Evolutionary conservation across 1,140 invertebrate genomes (phyloP).

Genomic region (Halictus rubicundus): DNA sequence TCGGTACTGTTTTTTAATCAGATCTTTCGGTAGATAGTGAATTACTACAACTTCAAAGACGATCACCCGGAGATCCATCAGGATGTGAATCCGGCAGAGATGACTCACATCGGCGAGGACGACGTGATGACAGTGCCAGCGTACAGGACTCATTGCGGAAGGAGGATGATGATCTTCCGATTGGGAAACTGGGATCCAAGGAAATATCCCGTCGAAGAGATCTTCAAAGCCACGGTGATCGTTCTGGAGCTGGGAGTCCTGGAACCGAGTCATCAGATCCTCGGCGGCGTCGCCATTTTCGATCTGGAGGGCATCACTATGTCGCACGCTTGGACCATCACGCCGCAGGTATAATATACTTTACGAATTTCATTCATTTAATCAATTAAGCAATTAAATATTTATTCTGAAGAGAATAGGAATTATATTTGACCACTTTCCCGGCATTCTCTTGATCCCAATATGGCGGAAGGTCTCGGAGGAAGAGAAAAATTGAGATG

Average conservation of each 20-base stretch:
- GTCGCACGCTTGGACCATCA: constrained; percentile 87
- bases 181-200: constrained; percentile 88
- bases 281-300: constrained; percentile 88
- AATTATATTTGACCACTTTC: too few relatives aligned
- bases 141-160: constrained; percentile 86
- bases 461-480: too few relatives aligned
- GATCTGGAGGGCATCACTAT: constrained; percentile 87
- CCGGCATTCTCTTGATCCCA: too few relatives aligned
- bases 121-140: constrained; percentile 87
- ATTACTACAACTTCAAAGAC: constrained; percentile 88
- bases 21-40: constrained; percentile 83
- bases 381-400: too few relatives aligned
- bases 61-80: constrained; percentile 86
- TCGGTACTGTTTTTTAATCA: constrained; percentile 46
- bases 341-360: constrained; percentile 80
- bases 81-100: constrained; percentile 84
- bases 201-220: constrained; percentile 84
- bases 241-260: constrained; percentile 87
- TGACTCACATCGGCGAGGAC: constrained; percentile 85
- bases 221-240: constrained; percentile 87
- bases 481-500: too few relatives aligned
- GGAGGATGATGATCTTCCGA: constrained; percentile 85
- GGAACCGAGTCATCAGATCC: constrained; percentile 87
- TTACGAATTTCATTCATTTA: background rate
- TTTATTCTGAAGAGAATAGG: too few relatives aligned